Conservation (phyloP, 2,113 vertebrate species). For the Hystrix cristata region DNA sequence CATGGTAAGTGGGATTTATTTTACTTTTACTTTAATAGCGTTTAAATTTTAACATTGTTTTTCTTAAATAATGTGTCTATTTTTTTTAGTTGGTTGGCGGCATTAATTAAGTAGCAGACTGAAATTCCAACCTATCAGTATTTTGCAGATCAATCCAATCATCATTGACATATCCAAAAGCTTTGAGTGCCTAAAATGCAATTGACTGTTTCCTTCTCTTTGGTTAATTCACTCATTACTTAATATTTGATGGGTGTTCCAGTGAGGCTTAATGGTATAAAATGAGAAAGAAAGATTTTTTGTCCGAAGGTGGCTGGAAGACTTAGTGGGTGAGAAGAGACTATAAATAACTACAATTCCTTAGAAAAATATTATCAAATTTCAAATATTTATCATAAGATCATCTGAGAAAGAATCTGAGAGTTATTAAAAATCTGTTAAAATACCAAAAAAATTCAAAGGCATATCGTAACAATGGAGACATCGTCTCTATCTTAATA, state of each 20-base stretch:
- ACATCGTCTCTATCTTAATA: not conserved
- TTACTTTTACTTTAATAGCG: not conserved
- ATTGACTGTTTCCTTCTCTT: not conserved
- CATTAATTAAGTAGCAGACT: not conserved
- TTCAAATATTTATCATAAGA: not conserved
- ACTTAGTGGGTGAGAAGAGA: not conserved
- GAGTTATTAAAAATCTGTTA: not conserved
- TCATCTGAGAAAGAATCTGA: not conserved
- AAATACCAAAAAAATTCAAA: not conserved
- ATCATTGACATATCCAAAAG: not conserved
- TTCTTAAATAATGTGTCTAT: not conserved
- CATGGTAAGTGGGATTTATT: constrained; percentile 69
- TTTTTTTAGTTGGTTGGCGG: not conserved
- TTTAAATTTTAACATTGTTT: not conserved
- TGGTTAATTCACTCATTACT: not conserved
- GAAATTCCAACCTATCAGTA: not conserved
- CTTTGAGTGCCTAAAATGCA: not conserved
- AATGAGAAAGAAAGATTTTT: not conserved
- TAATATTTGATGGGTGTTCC: not conserved
- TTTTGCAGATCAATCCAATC: not conserved
- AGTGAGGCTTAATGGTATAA: not conserved
- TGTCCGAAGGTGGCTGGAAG: not conserved
- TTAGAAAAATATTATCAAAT: constrained; percentile 2
- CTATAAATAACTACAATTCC: not conserved
- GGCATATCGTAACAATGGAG: not conserved